Evolutionary conservation across 2,888 invertebrate species (phyloP), one percentile per base, ranked within the genome.

Genomic region (Synergus laeviventris): DNA sequence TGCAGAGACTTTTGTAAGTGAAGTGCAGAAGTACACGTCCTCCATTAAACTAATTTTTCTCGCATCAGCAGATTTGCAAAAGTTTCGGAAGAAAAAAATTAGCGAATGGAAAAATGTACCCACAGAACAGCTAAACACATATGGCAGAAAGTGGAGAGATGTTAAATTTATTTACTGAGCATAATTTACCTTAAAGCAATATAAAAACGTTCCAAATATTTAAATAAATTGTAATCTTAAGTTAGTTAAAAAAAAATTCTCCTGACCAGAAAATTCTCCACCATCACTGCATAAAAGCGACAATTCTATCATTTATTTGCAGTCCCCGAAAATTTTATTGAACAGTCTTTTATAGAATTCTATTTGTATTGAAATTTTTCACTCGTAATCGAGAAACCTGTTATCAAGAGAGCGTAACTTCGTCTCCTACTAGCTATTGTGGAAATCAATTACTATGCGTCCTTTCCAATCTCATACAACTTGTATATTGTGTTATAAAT

Each of bases 371-470:
- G 77, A 84, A 83, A 89, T 89, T 89, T 88, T 84, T 88, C 88
- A 89, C 89, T 86, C 86, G 83, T 84, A 84, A 84, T 78, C 79
- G 84, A 70, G 49, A 84, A 85, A 83, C 83, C 79, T 61, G 79
- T 70, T 73, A 70, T 73, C 24, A 70, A 39, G 39, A 64, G 45
- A 73, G 76, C 77, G 85, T 84, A 83, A 84, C 79, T 78, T 81
- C 79, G 78, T 80, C 78, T 78, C n/a, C n/a, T n/a, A n/a, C n/a
- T n/a, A n/a, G 36, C 78, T 76, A 79, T 79, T 78, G 78, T 75
- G 79, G 36, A 82, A 84, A 81, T 83, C 85, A 82, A 85, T 83
- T 82, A 82, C 66, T 74, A 74, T 38, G 31, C 70, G 42, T 54
- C 31, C 70, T 80, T 84, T 81, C 77, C 85, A 85, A 85, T 85